Conservation (phyloP, 2,888 invertebrate species). For the Metellina segmentata region DNA sequence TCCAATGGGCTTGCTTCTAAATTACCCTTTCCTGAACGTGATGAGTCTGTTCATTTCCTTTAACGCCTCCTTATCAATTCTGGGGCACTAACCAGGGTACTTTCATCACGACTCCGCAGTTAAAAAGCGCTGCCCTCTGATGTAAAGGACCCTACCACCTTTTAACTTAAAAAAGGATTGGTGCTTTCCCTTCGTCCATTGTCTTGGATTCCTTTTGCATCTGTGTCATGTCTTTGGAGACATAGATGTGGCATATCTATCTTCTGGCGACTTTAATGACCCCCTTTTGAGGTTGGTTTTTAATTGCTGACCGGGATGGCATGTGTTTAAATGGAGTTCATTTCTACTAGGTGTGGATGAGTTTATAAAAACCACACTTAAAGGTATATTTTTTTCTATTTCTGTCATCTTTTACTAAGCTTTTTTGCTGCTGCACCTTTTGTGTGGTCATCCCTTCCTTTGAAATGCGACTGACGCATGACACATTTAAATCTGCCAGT, state of each 20-base stretch:
- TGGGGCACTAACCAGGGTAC: conserved; percentile 1
- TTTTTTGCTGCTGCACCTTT: background rate
- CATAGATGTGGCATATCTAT: too few relatives aligned
- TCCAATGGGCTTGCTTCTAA: background rate
- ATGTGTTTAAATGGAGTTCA: background rate
- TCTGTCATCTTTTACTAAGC: background rate
- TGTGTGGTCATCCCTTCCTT: background rate
- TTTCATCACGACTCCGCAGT: conserved; percentile 4
- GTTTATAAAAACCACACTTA: background rate
- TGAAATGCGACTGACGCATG: background rate
- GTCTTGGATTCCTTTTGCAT: too few relatives aligned
- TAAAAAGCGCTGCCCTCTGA: background rate
- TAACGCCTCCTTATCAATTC: conserved; percentile 46
- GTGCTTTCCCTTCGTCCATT: too few relatives aligned
- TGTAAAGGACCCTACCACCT: background rate
- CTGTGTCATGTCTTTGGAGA: too few relatives aligned
- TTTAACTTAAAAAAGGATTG: too few relatives aligned
- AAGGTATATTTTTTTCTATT: background rate
- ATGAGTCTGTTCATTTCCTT: conserved; percentile 20
- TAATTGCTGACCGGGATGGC: too few relatives aligned
- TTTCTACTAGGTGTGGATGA: background rate
- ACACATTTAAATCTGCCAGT: background rate
- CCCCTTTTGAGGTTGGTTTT: too few relatives aligned
- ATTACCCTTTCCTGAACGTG: conserved; percentile 13
- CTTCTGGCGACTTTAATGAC: too few relatives aligned